Base-by-base conservation (phyloP, 2,888 invertebrate genomes). In the Drosophila seclusa region DNA sequence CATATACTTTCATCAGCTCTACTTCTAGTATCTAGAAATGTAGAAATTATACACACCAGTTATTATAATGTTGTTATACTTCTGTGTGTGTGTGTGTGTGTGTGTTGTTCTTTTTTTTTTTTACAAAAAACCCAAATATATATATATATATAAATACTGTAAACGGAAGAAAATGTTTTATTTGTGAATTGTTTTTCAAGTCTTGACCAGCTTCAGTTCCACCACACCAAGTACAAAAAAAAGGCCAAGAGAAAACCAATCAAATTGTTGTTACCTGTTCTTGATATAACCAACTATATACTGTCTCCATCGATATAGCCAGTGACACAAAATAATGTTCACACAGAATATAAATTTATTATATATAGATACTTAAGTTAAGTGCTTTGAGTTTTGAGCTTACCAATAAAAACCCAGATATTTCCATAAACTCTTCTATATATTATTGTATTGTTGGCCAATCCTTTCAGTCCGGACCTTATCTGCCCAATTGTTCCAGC, bases 11-110 rank as follows among this genome's bases (percentile, higher is more conserved):
- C 36, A 18, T 45, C 29, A 21, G 49, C 48, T 80, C 57, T 80
- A 61, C 77, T 78, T 78, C 78, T 78, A 80, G 78, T 80, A 78
- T 78, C 78, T 78, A 78, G 78, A 78, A 76, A 68, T 60, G 62
- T 76, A 66, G 76, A 49, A 78, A 59, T 36, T 62, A 29, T 61
- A 50, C 42, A 40, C n/a, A 64, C n/a, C 32, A 58, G 31, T 38
- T 36, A 38, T 63, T 36, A 24, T 24, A 62, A 53, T 68, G 40
- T 64, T 62, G 40, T 36, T 50, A 27, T 60, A 42, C 49, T 27
- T 38, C 29, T 18, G 27, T 59, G 54, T 40, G 49, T 52, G 16
- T 40, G 52, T 52, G 16, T 38, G 0, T 54, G 54, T 40, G 52
- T 55, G 16, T 55, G 3, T 61, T 18, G n/a, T 0, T 38, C n/a